Percentiles rank a stretch among this genome's conserved stretches.
Evolutionary conservation across 2,888 invertebrate species (phyloP).

Genomic region (Agriopis aurantiaria): DNA sequence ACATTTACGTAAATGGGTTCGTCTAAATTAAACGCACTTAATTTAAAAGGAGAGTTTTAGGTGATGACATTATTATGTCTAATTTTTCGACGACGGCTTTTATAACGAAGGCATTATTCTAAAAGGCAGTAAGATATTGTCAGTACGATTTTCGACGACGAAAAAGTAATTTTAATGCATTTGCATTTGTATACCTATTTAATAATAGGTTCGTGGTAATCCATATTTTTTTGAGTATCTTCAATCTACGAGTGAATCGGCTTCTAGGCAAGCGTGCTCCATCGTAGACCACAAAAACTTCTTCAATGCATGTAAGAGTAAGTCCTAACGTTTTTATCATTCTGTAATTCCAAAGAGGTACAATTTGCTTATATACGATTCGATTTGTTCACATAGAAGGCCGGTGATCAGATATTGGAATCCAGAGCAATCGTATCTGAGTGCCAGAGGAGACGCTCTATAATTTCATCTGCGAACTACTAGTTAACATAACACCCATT

Average conservation of each 20-base stretch:
- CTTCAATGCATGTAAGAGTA: too few species aligned
- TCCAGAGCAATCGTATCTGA: background rate
- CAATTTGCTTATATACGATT: background rate
- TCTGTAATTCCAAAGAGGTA: too few species aligned
- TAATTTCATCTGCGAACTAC: slow-evolving; percentile 13
- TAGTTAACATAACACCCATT: slow-evolving; percentile 19
- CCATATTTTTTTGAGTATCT: too few species aligned
- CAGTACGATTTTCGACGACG: background rate
- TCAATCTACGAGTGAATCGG: too few species aligned
- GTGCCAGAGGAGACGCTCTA: slow-evolving; percentile 2
- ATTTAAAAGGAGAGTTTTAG: slow-evolving; percentile 19
- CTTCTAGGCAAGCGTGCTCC: too few species aligned
- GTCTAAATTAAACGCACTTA: slow-evolving; percentile 37
- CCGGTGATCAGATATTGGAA: background rate
- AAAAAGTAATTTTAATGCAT: too few species aligned
- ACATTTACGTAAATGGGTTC: slow-evolving; percentile 34
- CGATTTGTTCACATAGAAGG: background rate
- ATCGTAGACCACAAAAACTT: too few species aligned
- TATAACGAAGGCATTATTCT: slow-evolving; percentile 3
- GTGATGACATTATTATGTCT: slow-evolving; percentile 6
- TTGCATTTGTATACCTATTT: too few species aligned
- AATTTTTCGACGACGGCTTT: slow-evolving; percentile 13
- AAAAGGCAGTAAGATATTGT: background rate
- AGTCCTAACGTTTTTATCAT: too few species aligned
- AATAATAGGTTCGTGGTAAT: too few species aligned